Base-by-base conservation (phyloP, 2,888 invertebrate genomes). In the Eupithecia insigniata region DNA sequence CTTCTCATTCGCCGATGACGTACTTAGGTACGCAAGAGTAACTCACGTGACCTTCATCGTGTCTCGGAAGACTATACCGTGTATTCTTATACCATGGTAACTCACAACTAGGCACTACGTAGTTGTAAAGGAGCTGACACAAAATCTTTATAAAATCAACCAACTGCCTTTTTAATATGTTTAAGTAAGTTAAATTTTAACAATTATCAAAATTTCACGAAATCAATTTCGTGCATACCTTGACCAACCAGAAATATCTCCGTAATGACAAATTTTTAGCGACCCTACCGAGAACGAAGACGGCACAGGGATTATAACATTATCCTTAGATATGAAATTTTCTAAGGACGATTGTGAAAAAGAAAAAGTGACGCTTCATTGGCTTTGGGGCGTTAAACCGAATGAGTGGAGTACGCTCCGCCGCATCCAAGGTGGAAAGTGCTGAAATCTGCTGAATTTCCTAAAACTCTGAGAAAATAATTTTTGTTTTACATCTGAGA, bases 281-380 rank as follows among this genome's bases (percentile, higher is more conserved):
- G 14, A 51, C 64, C 55, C 70, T 69, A 34, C 62, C 36, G 22
- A 65, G 34, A 51, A 60, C 67, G 36, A 58, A 32, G 73, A 60
- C 67, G 70, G 69, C 68, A 43, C 66, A 62, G 69, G 75, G 78
- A 78, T 78, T 78, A 78, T 78, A 74, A 77, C 77, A 76, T 78
- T 77, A 78, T 74, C 74, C 75, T 67, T 65, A 74, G 78, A 75
- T 77, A 75, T 74, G 74, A 73, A 77, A 78, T 78, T 77, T 74
- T 68, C 75, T 73, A 70, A 76, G 73, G 73, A 71, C 76, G 76
- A 76, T 76, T 76, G 76, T 76, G 73, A 69, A 67, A 69, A 72
- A 72, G 74, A 72, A 73, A 73, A 69, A 71, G 64, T 22, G 32
- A 26, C 76, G 71, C 73, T 71, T 73, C 76, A 76, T 76, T 73